These are phyloP conservation scores for Patella pellucida DNA, from an alignment of 2,888 invertebrate species.

Conservation along the genomic window DNA sequence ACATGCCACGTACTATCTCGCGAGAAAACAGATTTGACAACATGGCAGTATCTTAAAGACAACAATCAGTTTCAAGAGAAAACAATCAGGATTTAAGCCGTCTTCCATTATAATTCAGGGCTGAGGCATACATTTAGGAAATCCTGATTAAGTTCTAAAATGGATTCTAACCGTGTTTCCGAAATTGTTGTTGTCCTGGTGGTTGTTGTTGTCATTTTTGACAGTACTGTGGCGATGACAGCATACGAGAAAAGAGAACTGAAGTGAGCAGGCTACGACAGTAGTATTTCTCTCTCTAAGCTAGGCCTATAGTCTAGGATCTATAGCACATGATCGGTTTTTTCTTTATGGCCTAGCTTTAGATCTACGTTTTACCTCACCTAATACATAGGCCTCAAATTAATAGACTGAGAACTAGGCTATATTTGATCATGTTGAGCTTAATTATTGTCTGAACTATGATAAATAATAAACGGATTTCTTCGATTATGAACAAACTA, in stretches of 20 bases:
- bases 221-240: slow-evolving; percentile 43
- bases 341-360: slow-evolving; percentile 68
- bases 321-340: slow-evolving; percentile 54
- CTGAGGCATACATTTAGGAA: background rate
- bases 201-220: slow-evolving; percentile 40
- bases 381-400: slow-evolving; percentile 35
- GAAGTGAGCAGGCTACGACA: slow-evolving; percentile 41
- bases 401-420: too few species aligned
- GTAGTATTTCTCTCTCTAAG: slow-evolving; percentile 46
- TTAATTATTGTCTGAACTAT: too few species aligned
- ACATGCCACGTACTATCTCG: slow-evolving; percentile 22
- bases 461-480: too few species aligned
- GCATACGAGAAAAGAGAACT: slow-evolving; percentile 47
- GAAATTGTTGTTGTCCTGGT: slow-evolving; percentile 31
- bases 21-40: slow-evolving; percentile 32
- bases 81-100: slow-evolving; percentile 1
- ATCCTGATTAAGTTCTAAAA: slow-evolving; percentile 12
- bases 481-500: too few species aligned
- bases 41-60: slow-evolving; percentile 34
- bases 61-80: slow-evolving; percentile 10
- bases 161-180: slow-evolving; percentile 13
- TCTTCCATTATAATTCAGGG: slow-evolving; percentile 5
- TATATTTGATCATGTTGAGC: too few species aligned
- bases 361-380: slow-evolving; percentile 59
- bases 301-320: slow-evolving; percentile 69